Evolutionary conservation across 2,888 invertebrate species (phyloP), one percentile per base, ranked within the genome.

Genomic region (Erynnis tages): DNA sequence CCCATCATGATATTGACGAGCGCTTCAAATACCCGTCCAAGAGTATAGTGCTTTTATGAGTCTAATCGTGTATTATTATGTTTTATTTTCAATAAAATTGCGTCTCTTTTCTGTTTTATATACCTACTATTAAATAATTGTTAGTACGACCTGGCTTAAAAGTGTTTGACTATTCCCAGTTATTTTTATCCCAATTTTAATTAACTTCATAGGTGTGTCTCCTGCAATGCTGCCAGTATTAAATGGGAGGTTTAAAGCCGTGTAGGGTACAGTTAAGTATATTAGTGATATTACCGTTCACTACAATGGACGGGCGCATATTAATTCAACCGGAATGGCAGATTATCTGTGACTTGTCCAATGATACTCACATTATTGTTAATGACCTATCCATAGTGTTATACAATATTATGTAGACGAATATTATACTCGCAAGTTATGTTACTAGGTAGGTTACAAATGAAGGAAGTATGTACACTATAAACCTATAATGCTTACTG

Each of bases 301-400:
- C 30, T 21, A 23, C 40, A 40, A 30, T 40, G 27, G 32, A 7
- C 19, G 30, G 30, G 21, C 30, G 30, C 7, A 29, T 30, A 40
- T 48, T 40, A 48, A 40, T 40, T 48, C 6, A 47, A 23, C 35
- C 27, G 1, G 14, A 21, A 30, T 27, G 30, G 10, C 38, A 32
- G 23, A 48, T 40, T 38, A 40, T 48, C 37, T 40, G 23, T 48
- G 40, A 48, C 14, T 37, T 37, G 37, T 37, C 16, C 46, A 47
- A 47, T 37, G 46, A 47, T 29, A 37, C 19, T 37, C 17, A 47
- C 37, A 19, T 27, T 37, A 37, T 47, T 29, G 27, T 47, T 47
- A 8, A 47, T 47, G 35, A 37, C 13, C n/a, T 27, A 46, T 25
- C 25, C 34, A 34, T 6, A 23, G 16, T 35, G 16, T 4, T 17